Conservation (phyloP, 2,797 vertebrate species). For the Sciaenops ocellatus region DNA sequence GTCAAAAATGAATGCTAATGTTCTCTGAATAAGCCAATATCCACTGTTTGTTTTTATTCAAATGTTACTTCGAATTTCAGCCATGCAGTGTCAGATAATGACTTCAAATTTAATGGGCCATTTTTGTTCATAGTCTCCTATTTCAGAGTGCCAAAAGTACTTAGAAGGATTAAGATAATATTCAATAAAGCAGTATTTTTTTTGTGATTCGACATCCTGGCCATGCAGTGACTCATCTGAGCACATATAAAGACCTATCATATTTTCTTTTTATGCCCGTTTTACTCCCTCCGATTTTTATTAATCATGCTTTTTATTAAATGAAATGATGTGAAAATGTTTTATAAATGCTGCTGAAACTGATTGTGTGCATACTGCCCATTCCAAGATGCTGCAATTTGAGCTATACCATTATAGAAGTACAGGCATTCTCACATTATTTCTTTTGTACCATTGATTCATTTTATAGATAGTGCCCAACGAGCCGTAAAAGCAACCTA, state of each 20-base stretch:
- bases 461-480: constrained; percentile 1
- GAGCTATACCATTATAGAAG: background rate
- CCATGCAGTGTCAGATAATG: constrained; percentile 23
- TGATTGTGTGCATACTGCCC: background rate
- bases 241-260: constrained; percentile 24
- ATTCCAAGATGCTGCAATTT: background rate
- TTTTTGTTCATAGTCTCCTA: constrained; percentile 40
- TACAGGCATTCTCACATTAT: background rate
- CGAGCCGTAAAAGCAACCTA: constrained; percentile 8
- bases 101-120: constrained; percentile 34
- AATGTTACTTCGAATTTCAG: constrained; percentile 23
- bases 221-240: constrained; percentile 40
- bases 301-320: constrained; percentile 9
- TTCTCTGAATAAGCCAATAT: background rate
- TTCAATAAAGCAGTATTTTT: constrained; percentile 43
- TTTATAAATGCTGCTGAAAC: constrained; percentile 10
- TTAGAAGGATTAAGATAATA: constrained; percentile 56
- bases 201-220: constrained; percentile 26
- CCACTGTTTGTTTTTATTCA: constrained; percentile 23
- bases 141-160: constrained; percentile 40
- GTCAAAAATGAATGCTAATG: constrained; percentile 5
- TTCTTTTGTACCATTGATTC: background rate
- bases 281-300: constrained; percentile 17
- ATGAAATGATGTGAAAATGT: constrained; percentile 12
- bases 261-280: constrained; percentile 18